A percentile compares a stretch with the other conserved stretches of the same genome.
These are phyloP conservation scores for Sebastes nivosus DNA, from an alignment of 2,797 vertebrate genomes.

Conservation along the genomic window DNA sequence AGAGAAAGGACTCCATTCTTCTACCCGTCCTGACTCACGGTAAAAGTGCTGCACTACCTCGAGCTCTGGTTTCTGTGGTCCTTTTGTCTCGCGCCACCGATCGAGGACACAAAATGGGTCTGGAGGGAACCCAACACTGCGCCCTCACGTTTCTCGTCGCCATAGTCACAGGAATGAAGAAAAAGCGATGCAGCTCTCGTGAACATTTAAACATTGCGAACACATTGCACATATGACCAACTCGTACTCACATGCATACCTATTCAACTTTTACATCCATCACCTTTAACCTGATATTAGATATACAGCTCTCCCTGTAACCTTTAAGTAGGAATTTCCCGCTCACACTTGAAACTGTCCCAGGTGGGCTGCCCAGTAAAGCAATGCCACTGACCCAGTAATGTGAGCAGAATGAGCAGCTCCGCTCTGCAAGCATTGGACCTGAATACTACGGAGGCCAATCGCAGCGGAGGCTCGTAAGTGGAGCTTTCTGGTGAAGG, in stretches of 20 bases:
- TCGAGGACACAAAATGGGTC: slow-evolving; percentile 79
- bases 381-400: slow-evolving; percentile 72
- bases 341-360: slow-evolving; percentile 60
- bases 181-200: not conserved
- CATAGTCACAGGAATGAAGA: slow-evolving; percentile 45
- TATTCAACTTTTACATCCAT: not conserved
- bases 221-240: not conserved
- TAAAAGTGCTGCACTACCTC: slow-evolving; percentile 69
- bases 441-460: slow-evolving; percentile 39
- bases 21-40: slow-evolving; percentile 52
- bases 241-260: not conserved
- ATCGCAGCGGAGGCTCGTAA: slow-evolving; percentile 37
- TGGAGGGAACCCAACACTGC: slow-evolving; percentile 79
- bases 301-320: slow-evolving; percentile 34
- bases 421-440: slow-evolving; percentile 29
- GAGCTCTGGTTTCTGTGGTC: slow-evolving; percentile 79
- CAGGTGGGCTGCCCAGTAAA: slow-evolving; percentile 66
- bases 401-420: slow-evolving; percentile 63
- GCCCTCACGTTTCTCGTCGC: slow-evolving; percentile 70
- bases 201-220: not conserved
- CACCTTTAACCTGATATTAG: slow-evolving; percentile 5
- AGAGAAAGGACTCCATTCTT: slow-evolving; percentile 82
- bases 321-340: slow-evolving; percentile 68
- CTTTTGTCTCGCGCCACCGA: slow-evolving; percentile 79
- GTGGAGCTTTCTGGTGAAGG: slow-evolving; percentile 56